Conservation (phyloP, 2,113 vertebrate species). For the Herpetotheres cachinnans region DNA sequence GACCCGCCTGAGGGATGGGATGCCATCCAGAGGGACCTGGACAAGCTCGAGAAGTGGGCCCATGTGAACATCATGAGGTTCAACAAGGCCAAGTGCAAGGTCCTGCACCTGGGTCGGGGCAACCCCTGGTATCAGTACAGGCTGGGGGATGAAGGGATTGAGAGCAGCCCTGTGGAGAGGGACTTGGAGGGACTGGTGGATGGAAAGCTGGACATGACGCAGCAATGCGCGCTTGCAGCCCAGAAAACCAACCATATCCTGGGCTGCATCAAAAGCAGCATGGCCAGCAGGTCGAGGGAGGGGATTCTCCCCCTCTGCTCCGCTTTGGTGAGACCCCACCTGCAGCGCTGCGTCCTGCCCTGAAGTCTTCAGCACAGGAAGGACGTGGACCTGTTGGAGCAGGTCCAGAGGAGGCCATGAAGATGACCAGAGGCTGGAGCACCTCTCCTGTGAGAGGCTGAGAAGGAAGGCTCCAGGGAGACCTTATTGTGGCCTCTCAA, state of each 20-base stretch:
- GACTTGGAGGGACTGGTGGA: no score
- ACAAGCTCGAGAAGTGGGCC: not conserved
- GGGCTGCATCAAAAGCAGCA: not conserved
- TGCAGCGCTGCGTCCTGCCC: no score
- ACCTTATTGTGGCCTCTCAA: no score
- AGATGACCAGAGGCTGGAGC: not conserved
- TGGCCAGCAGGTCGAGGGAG: not conserved
- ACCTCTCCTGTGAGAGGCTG: not conserved
- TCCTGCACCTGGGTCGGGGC: no score
- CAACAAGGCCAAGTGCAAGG: not conserved
- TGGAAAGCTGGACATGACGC: no score
- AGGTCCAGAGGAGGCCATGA: not conserved
- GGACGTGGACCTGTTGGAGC: not conserved
- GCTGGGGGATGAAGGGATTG: not conserved
- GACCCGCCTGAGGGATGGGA: accelerated
- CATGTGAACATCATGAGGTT: no score
- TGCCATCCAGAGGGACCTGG: not conserved
- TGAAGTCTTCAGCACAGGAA: no score
- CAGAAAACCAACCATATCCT: no score
- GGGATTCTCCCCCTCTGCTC: no score
- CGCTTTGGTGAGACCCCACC: no score
- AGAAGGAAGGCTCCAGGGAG: no score
- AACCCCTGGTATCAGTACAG: not conserved
- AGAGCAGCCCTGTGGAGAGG: not conserved
- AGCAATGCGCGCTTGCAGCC: not conserved